A percentile compares a stretch with the other conserved stretches of the same genome.
Evolutionary conservation across 2,888 invertebrate species (phyloP).

Genomic region (Chloroclysta siterata): DNA sequence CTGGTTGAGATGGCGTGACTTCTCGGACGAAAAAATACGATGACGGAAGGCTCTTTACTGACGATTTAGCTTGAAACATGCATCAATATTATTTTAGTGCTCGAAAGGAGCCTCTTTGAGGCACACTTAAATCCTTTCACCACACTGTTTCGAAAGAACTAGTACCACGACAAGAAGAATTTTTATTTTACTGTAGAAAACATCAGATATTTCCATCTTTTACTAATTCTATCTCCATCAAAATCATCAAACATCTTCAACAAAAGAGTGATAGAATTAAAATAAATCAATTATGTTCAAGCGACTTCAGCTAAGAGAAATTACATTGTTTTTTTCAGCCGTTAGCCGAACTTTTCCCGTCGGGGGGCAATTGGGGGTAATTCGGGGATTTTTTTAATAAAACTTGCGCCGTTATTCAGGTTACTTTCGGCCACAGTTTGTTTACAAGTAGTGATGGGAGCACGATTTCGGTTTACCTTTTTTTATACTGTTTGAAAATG

Average conservation of each 20-base stretch:
- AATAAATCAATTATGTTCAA: conserved; percentile 32
- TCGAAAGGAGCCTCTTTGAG: too few species aligned
- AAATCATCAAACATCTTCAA: background rate
- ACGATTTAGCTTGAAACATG: too few species aligned
- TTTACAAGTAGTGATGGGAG: conserved; percentile 39
- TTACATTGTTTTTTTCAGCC: conserved; percentile 36
- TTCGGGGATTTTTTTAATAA: conserved; percentile 49
- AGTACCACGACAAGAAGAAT: too few species aligned
- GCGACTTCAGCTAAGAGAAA: conserved; percentile 29
- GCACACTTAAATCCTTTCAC: too few species aligned
- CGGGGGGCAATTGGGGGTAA: conserved; percentile 38
- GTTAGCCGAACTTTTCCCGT: conserved; percentile 34
- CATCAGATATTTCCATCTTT: too few species aligned
- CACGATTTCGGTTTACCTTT: conserved; percentile 5
- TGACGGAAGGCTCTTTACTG: too few species aligned
- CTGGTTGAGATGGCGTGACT: too few species aligned
- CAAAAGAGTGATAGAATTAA: conserved; percentile 27
- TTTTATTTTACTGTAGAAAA: too few species aligned
- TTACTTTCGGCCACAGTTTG: conserved; percentile 39
- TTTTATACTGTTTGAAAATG: too few species aligned
- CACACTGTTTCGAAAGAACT: too few species aligned
- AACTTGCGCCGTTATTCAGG: conserved; percentile 47
- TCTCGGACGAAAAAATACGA: too few species aligned
- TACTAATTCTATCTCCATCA: background rate
- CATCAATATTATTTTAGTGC: too few species aligned